Base-by-base conservation (phyloP, 2,888 invertebrate genomes). In the Galerucella calmariensis region DNA sequence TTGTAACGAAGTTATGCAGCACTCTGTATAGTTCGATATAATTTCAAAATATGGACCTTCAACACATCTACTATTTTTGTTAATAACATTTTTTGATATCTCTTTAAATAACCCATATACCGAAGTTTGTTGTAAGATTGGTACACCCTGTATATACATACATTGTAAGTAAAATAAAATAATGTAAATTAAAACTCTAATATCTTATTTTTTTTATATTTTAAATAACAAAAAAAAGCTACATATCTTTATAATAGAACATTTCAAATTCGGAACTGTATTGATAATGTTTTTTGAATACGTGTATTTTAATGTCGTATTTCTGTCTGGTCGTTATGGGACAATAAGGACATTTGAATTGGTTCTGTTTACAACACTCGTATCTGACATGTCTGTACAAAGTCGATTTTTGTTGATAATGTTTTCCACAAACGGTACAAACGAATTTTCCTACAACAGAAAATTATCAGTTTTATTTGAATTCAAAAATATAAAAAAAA, bases 381-480 rank as follows among this genome's bases (percentile, higher is more conserved):
- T 79, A 82, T 10, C 75, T 71, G 59, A 77, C 65, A 56, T 82
- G 81, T 51, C 80, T 79, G 27, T 73, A 77, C 9, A 80, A 51
- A 3, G 81, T 79, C 12, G 79, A 78, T 79, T 92, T 92, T 86
- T 91, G 91, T 85, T 92, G 91, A 89, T 95, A 95, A 75, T 91
- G 90, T 87, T 94, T 94, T 74, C 93, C 92, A 85, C 95, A 95
- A 79, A 89, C 89, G 79, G 89, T 89, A 87, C 93, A 93, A 41
- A 51, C 58, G 24, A 72, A 75, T 69, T 72, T 75, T 8, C 65
- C 69, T 69, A 53, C 27, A 73, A 61, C 27, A 48, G 27, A 58
- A n/a, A 46, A 24, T 69, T 11, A 41, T 27, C 46, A 24, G 12
- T 11, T n/a, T 67, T 48, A 46, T 67, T 12, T 12, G 12, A 61